Conservation (phyloP, 2,797 vertebrate genomes). For the Potorous gilbertii region DNA sequence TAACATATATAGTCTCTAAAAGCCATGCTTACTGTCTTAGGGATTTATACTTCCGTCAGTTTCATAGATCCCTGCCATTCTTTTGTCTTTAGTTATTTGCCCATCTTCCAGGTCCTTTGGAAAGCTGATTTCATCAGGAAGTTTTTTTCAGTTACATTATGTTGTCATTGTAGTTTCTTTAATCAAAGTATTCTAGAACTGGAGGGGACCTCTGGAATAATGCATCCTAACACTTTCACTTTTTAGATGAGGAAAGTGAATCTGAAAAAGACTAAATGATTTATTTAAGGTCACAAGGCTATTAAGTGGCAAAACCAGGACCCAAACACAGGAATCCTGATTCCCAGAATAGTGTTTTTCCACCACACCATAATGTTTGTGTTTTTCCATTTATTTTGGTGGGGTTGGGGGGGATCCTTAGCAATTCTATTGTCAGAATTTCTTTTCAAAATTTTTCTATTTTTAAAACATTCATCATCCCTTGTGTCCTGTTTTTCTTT, state of each 20-base stretch:
- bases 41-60: not conserved
- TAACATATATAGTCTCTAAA: not conserved
- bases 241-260: not conserved
- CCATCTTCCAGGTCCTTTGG: not conserved
- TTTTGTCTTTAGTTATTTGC: not conserved
- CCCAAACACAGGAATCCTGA: not conserved
- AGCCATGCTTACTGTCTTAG: not conserved
- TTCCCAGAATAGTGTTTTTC: not conserved
- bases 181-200: not conserved
- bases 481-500: not conserved
- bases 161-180: not conserved
- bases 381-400: not conserved
- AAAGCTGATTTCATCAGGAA: not conserved
- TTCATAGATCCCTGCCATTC: not conserved
- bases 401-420: accelerated
- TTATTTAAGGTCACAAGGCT: not conserved
- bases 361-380: not conserved
- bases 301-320: not conserved
- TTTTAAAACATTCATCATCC: not conserved
- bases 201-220: not conserved
- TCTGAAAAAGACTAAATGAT: not conserved
- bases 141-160: not conserved
- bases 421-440: not conserved
- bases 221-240: not conserved
- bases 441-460: not conserved